These are phyloP conservation scores for Spheniscus mendiculus DNA, from an alignment of 2,113 vertebrate genomes.

Conservation along the genomic window DNA sequence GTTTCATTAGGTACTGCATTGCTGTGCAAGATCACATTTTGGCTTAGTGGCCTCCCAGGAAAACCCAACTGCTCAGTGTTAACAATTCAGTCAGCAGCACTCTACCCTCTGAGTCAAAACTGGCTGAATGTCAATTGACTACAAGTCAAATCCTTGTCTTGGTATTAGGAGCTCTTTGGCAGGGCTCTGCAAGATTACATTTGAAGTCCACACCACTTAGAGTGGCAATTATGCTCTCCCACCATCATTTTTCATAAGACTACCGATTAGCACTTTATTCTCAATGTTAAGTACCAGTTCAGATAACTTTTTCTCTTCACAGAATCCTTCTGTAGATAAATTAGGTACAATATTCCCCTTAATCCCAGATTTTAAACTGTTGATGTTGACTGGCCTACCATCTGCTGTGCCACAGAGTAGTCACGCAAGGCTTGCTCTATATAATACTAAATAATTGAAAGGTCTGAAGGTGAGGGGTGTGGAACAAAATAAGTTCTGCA, in stretches of 20 bases:
- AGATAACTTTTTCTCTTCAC: background rate
- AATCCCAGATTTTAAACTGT: background rate
- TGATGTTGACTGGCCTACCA: background rate
- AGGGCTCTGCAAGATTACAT: background rate
- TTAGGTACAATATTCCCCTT: background rate
- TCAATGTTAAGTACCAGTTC: background rate
- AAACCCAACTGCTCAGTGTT: conserved; percentile 1
- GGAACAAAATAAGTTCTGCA: background rate
- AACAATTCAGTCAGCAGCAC: conserved; percentile 41
- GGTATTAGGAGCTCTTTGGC: conserved; percentile 11
- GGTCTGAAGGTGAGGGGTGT: background rate
- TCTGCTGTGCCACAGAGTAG: background rate
- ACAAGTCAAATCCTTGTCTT: conserved; percentile 28
- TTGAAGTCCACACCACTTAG: conserved; percentile 10
- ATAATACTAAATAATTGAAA: background rate
- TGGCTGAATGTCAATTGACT: conserved; percentile 44
- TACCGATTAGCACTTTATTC: background rate
- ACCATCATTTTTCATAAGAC: background rate
- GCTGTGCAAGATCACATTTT: conserved; percentile 15
- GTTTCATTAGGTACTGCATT: background rate
- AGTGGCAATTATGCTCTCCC: background rate
- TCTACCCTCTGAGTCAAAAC: conserved; percentile 54
- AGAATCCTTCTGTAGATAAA: background rate
- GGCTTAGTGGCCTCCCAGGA: conserved; percentile 15
- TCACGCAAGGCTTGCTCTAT: background rate